Base-by-base conservation (phyloP, 2,797 vertebrate genomes). In the Rachycentron canadum region DNA sequence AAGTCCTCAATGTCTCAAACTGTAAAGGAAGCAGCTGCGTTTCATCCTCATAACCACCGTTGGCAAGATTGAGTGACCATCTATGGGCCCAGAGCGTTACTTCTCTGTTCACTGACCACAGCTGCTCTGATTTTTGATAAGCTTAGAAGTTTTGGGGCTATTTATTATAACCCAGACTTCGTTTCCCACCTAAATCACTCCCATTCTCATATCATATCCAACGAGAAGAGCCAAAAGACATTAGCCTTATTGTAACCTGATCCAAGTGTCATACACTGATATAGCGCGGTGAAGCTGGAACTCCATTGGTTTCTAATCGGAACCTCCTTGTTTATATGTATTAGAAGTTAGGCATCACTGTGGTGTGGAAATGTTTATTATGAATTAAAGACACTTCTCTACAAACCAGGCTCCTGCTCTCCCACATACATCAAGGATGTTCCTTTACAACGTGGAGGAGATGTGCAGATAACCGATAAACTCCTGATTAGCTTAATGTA, bases 121-220 rank as follows among this genome's bases (percentile, higher is more conserved):
- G 91, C 91, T 90, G 89, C 80, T 81, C 71, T 19, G 9, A 45
- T 76, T 89, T 86, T 80, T 82, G 88, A 86, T 91, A 85, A 90
- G 86, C 79, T 86, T 50, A 78, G 73, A 81, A 74, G 73, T 84
- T 81, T 68, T 52, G 47, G 50, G 68, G 64, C 68, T 68, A 77
- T 91, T 91, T 86, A 76, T 89, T 84, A 83, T 63, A 85, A 63
- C 71, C 70, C 73, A 62, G 60, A 72, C 78, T 56, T 67, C 2
- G 30, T 74, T 87, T 91, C 83, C 82, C 85, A 88, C 83, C 70
- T 40, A 71, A 87, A 82, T 81, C 79, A 45, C 73, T 70, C 79
- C 67, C 56, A 26, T 81, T 76, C 49, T 60, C 73, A 59, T 78
- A 78, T 79, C 67, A 52, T 23, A 59, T 80, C 69, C 65, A 85